Base-by-base conservation (phyloP, 2,797 vertebrate species). In the Rallus crepitans region DNA sequence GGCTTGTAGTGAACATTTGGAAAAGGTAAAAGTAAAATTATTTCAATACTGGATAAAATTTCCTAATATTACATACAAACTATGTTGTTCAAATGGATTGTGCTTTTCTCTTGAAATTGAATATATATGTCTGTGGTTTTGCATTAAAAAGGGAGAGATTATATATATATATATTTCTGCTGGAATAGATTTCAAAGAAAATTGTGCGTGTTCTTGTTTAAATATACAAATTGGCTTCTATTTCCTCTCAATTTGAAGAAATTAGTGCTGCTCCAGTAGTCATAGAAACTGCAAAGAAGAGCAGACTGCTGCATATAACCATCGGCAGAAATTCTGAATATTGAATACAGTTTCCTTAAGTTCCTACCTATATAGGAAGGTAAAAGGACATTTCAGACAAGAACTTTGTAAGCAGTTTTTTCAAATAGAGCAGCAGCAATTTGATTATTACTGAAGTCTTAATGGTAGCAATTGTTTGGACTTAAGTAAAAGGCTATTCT, bases 271-370 rank as follows among this genome's bases (percentile, higher is more conserved):
- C 35, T 72, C 42, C 39, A 89, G 82, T 94, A 93, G 86, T 79
- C 81, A 95, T 66, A 89, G 92, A 92, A 95, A 90, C 88, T 66
- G 70, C 63, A 90, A 72, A 88, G 53, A 71, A 71, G 80, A 90
- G 35, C 16, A 61, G 50, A 55, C n/a, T 72, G 24, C 61, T 80
- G 61, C 68, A 40, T 70, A 61, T 39, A 83, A 64, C 17, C 19
- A 47, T 72, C 4, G 2, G 33, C n/a, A 76, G 55, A 79, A 91
- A 93, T 65, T 88, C 31, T 65, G 60, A 89, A 45, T 82, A 53
- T 9, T 61, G 37, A 84, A 45, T 33, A 50, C 25, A 86, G 21
- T 81, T 93, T 94, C 72, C 40, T 87, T 42, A 65, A 24, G 23
- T 75, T 88, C 30, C 50, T 91, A 12, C 16, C 47, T 72, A 19